Base-by-base conservation (phyloP, 2,888 invertebrate genomes). In the Odiellus spinosus region DNA sequence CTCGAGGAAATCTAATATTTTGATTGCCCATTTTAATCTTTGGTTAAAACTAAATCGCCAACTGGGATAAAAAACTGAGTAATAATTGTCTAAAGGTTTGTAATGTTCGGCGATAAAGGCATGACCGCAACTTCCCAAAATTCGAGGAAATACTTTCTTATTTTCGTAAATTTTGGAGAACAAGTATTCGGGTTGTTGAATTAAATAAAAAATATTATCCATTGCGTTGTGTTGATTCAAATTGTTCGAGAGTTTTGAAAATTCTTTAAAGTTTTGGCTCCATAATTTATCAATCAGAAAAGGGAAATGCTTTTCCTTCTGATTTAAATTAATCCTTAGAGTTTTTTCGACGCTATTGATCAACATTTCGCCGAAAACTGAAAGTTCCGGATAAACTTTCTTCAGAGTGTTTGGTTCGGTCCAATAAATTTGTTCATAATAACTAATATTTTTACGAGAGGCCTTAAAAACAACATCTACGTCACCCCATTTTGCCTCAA, bases 141-240 rank as follows among this genome's bases (percentile, higher is more conserved):
- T 61, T 56, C 73, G 73, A 1, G 80, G 79, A 58, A 80, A 77
- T 42, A 77, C 67, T 52, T 74, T 73, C 55, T 71, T 67, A 50
- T 74, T 73, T 33, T 73, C 70, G 62, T 74, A 76, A 42, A 77
- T 62, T 40, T 71, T 67, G 33, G 75, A 70, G 42, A 76, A 65
- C 3, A 78, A 60, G 63, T 77, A 81, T 61, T 80, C 80, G 60
- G 76, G 74, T 57, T 78, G 76, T 59, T 77, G 75, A 1, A 77
- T 58, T 19, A 80, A 63, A 36, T 71, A 64, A 76, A 77, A 77
- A 4, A 77, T 63, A 59, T 75, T 75, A 52, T 73, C 71, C 70
- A 76, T 74, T 61, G 75, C 48, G 32, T 47, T 41, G 39, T 47
- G 43, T 42, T 49, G 49, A n/a, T n/a, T n/a, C 5, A 48, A 15